Evolutionary conservation across 2,113 vertebrate genomes (phyloP).

Genomic region (Plectropomus leopardus): DNA sequence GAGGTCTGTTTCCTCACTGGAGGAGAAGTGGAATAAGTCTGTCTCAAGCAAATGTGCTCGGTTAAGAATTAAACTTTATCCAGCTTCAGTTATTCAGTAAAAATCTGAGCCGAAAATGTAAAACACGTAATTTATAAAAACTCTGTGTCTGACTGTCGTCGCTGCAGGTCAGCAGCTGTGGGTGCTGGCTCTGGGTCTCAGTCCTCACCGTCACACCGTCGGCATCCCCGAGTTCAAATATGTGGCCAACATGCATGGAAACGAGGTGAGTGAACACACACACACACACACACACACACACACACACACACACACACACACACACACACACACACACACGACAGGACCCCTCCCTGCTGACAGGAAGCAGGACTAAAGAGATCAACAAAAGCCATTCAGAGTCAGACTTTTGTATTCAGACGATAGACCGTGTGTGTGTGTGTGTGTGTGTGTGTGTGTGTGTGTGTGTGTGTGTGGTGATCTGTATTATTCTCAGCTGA

Average conservation of each 20-base stretch:
- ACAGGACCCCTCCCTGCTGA: conserved; percentile 45
- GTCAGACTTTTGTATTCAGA: conserved; percentile 56
- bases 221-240: conserved; percentile 96
- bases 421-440: conserved; percentile 32
- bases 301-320: conserved; percentile 42
- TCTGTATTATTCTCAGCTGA: conserved; percentile 1
- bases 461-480: conserved; percentile 26
- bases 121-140: neutral
- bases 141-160: neutral
- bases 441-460: conserved; percentile 36
- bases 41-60: neutral
- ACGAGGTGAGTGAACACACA: conserved; percentile 87
- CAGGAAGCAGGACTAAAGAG: conserved; percentile 71
- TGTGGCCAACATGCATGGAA: conserved; percentile 95
- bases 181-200: conserved; percentile 90
- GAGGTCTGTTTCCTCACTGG: too few species aligned
- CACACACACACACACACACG: conserved; percentile 40
- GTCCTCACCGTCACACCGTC: conserved; percentile 87
- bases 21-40: neutral
- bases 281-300: conserved; percentile 44
- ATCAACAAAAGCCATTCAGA: conserved; percentile 73
- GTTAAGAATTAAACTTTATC: neutral
- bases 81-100: neutral
- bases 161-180: conserved; percentile 92
- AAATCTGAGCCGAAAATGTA: neutral